These are phyloP conservation scores for Cyprinodon diabolis DNA, from an alignment of 2,797 vertebrate species.

Conservation along the genomic window DNA sequence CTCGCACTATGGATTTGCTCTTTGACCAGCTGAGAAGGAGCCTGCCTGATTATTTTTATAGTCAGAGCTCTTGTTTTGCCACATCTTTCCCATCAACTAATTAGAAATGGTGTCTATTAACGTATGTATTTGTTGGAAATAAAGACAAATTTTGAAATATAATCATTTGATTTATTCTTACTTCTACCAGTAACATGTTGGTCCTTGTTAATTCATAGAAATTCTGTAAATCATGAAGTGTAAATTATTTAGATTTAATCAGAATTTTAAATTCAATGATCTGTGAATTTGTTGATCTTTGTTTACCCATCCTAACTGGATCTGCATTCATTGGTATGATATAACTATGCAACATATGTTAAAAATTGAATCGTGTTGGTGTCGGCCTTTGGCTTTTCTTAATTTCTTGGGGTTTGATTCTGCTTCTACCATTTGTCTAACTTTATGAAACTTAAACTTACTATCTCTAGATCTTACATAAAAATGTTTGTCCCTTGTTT, in stretches of 20 bases:
- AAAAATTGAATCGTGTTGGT: too few species aligned
- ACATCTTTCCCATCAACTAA: slow-evolving; percentile 32
- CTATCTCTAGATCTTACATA: too few species aligned
- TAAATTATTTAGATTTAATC: slow-evolving; percentile 20
- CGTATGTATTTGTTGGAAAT: slow-evolving; percentile 26
- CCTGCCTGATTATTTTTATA: slow-evolving; percentile 18
- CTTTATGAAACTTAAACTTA: too few species aligned
- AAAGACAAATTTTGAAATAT: slow-evolving; percentile 22
- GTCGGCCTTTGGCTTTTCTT: too few species aligned
- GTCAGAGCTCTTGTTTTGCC: slow-evolving; percentile 27
- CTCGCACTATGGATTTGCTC: slow-evolving; percentile 55
- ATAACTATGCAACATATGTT: too few species aligned
- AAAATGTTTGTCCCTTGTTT: too few species aligned
- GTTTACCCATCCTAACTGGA: too few species aligned
- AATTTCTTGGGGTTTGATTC: too few species aligned
- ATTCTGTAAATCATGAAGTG: slow-evolving; percentile 13
- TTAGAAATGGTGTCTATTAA: slow-evolving; percentile 22
- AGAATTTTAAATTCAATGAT: neutral
- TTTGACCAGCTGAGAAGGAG: slow-evolving; percentile 36
- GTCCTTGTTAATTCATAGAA: neutral
- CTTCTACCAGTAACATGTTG: slow-evolving; percentile 2
- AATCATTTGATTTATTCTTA: neutral
- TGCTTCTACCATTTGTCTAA: too few species aligned
- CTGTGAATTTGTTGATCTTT: too few species aligned
- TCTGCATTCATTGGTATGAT: too few species aligned